Base-by-base conservation (phyloP, 2,113 vertebrate genomes). In the Carettochelys insculpta region DNA sequence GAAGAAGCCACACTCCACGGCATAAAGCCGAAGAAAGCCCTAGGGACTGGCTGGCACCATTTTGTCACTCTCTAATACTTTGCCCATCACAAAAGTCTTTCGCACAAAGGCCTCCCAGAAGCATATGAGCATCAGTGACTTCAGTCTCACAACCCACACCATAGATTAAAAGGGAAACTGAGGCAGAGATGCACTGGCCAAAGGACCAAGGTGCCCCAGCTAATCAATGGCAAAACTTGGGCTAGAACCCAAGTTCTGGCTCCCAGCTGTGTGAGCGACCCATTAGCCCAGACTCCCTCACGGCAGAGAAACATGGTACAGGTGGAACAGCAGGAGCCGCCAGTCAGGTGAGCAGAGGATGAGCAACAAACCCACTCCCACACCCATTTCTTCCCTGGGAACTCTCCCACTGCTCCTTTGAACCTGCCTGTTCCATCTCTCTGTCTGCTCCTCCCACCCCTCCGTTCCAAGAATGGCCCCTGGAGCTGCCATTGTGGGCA, bases 381-480 rank as follows among this genome's bases (percentile, higher is more conserved):
- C 73, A 17, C 7, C 22, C 4, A 11, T 22, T 79, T 7, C 3
- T 6, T 91, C 61, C 58, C 45, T 29, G 76, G 3, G 47, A 51
- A 80, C 80, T 38, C 34, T 89, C 20, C 38, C 53, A 43, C 38
- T 68, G 11, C 11, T 71, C 77, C n/a, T 65, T 22, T 50, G 80
- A 86, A 81, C 56, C 27, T 81, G 22, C 50, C 84, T 14, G 58
- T 17, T 24, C 22, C 3, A 3, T 20, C 47, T 54, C 24, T 0
- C 3, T 56, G 41, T 2, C 0, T 2, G 54, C 8, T 45, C 10
- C 11, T n/a, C n/a, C 51, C 45, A 51, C 1, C 14, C 17, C 61
- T 68, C 38, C 4, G 5, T n/a, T 38, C n/a, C n/a, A 68, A 20
- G 4, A 4, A 16, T 38, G 17, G 19, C 17, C 61, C n/a, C 61